Evolutionary conservation across 2,113 vertebrate species (phyloP).

Genomic region (Caranx ignobilis): DNA sequence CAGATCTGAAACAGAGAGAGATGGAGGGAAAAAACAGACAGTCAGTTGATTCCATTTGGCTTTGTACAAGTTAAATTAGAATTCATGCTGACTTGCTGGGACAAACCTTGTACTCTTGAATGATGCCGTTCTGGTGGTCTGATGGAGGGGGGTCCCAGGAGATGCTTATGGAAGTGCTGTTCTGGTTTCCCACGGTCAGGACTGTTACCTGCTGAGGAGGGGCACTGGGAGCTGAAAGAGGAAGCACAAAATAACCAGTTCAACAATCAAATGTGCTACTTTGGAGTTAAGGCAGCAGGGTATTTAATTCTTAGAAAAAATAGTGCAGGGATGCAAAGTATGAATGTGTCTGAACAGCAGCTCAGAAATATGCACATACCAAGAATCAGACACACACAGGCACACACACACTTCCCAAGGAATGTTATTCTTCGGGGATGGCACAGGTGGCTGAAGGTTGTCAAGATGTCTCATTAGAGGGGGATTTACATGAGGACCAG

Average conservation of each 20-base stretch:
- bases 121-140: slow-evolving; percentile 97
- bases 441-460: slow-evolving; percentile 56
- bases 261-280: slow-evolving; percentile 1
- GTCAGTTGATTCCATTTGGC: slow-evolving; percentile 19
- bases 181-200: slow-evolving; percentile 94
- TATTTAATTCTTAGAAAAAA: slow-evolving; percentile 1
- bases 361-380: slow-evolving; percentile 12
- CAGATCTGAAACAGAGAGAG: slow-evolving; percentile 88
- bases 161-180: slow-evolving; percentile 98
- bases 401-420: not conserved
- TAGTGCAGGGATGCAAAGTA: slow-evolving; percentile 2
- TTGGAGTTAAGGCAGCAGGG: not conserved
- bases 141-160: slow-evolving; percentile 97
- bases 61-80: slow-evolving; percentile 11
- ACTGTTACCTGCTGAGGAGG: slow-evolving; percentile 98
- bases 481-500: slow-evolving; percentile 72
- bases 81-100: not conserved
- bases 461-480: slow-evolving; percentile 74
- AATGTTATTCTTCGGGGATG: slow-evolving; percentile 24
- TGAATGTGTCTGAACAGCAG: slow-evolving; percentile 8
- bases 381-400: slow-evolving; percentile 15
- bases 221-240: slow-evolving; percentile 92
- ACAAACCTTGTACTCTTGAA: slow-evolving; percentile 97
- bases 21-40: slow-evolving; percentile 37
- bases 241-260: slow-evolving; percentile 57